Evolutionary conservation across 2,888 invertebrate genomes (phyloP), one percentile per base, ranked within the genome.

Genomic region (Epirrita christyi): DNA sequence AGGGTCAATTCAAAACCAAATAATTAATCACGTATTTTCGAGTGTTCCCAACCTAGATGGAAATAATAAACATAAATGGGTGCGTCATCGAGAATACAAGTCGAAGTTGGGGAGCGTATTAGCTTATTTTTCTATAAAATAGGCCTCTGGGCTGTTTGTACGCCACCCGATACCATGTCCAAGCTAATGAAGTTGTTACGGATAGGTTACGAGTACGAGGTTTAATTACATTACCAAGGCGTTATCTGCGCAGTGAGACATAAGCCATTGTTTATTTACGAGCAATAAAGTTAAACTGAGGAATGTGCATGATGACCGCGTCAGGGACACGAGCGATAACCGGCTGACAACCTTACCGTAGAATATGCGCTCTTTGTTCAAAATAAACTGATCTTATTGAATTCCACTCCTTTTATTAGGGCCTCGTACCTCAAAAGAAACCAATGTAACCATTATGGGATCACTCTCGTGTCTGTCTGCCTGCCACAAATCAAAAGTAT

Each of bases 241-340:
- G 47, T 55, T 65, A 67, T 63, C 63, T 44, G 8, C 21, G 15
- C n/a, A 42, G 36, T 59, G 52, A 45, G 45, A 43, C 21, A 21
- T 21, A 45, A 54, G 42, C 48, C 34, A 45, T 50, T 47, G 63
- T 28, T 57, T 53, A 62, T 70, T 55, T 51, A 52, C 42, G 57
- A 48, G 21, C 37, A 53, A 52, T 45, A 53, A 45, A 57, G 38
- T 29, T 44, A 47, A 59, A 45, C 37, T 46, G 51, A 44, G 50
- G 51, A 51, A 58, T 50, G 34, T 41, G 49, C 43, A 51, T 49
- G 49, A 41, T 53, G 49, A 36, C 54, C 46, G 49, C 45, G 34
- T 43, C 44, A 45, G 57, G 40, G 36, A 40, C 42, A 41, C 27
- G 28, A 7, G 36, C 15, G 63, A 66, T 66, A 66, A 63, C 37